Percentiles rank a stretch among this genome's conserved stretches.
phyloP scores from a whole-genome alignment of 2,113 vertebrate species.

The Vulpes lagopus region DNA sequence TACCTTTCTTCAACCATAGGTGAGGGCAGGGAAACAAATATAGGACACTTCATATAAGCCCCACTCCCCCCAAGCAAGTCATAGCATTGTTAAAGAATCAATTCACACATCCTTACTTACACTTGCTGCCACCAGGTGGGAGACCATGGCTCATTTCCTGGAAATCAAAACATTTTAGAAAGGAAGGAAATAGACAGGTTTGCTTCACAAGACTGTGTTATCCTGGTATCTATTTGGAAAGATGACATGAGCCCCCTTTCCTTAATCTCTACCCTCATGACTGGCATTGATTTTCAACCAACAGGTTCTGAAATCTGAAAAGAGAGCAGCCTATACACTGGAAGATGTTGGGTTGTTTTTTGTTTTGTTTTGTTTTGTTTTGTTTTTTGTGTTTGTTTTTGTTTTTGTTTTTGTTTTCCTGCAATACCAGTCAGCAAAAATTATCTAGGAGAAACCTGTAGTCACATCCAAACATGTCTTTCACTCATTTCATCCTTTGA shows the following conservation, averaged over 20 bases:
- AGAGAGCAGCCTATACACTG: not conserved
- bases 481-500: conserved; percentile 52
- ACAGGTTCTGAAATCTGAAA: conserved; percentile 8
- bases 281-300: conserved; percentile 17
- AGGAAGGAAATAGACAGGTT: conserved; percentile 48
- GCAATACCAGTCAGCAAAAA: conserved; percentile 9
- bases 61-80: not conserved
- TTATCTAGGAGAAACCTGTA: conserved; percentile 45
- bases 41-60: not conserved
- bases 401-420: not conserved
- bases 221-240: not conserved
- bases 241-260: not conserved
- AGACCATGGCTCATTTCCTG: conserved; percentile 57
- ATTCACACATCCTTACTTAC: conserved; percentile 65
- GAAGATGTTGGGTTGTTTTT: not conserved
- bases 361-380: not conserved
- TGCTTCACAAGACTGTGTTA: conserved; percentile 38
- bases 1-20: conserved; percentile 35
- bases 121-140: conserved; percentile 67
- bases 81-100: conserved; percentile 62
- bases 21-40: conserved; percentile 39
- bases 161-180: conserved; percentile 71
- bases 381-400: not conserved
- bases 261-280: not conserved
- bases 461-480: conserved; percentile 35